Base-by-base conservation (phyloP, 2,797 vertebrate species). In the Buceros bicornis region DNA sequence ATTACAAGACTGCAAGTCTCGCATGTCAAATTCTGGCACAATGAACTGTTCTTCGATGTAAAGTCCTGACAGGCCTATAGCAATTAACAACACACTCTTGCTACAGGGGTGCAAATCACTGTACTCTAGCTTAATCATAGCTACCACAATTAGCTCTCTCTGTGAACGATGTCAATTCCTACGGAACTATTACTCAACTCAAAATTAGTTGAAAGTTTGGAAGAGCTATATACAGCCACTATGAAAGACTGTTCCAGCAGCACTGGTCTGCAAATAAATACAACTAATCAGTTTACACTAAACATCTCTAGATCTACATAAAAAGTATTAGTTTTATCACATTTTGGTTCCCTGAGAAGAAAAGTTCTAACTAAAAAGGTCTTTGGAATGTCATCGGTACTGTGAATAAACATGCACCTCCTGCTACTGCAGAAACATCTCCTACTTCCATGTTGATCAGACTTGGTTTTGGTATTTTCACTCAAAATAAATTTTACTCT, bases 261-360 rank as follows among this genome's bases (percentile, higher is more conserved):
- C 69, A 79, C 42, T 58, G 25, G 47, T 79, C 82, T 89, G 66
- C 65, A 89, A 57, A 70, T 25, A 62, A 80, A 81, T 37, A 80
- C 35, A 91, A 79, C 10, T 43, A 24, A 80, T 21, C 24, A 72
- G 35, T 42, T 82, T 60, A 87, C n/a, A 50, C 40, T 37, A 56
- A 89, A 69, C 37, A 24, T 35, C 74, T 91, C 80, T 85, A 92
- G 28, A 89, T 53, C 57, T 93, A 95, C 67, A 50, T 31, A 73
- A 70, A 87, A 95, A 89, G 28, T 43, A 92, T 66, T 14, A 56
- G 8, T n/a, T 73, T 70, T 35, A 89, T 22, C 56, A 89, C 31
- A 51, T 81, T 85, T 85, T 77, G 65, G 35, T 83, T 97, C 97
- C 97, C 97, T 97, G 97, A 97, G 97, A 95, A 97, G 96, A 93